A percentile compares a stretch with the other conserved stretches of the same genome.
phyloP scores from a whole-genome alignment of 2,888 invertebrate genomes.

The Autographa gamma region DNA sequence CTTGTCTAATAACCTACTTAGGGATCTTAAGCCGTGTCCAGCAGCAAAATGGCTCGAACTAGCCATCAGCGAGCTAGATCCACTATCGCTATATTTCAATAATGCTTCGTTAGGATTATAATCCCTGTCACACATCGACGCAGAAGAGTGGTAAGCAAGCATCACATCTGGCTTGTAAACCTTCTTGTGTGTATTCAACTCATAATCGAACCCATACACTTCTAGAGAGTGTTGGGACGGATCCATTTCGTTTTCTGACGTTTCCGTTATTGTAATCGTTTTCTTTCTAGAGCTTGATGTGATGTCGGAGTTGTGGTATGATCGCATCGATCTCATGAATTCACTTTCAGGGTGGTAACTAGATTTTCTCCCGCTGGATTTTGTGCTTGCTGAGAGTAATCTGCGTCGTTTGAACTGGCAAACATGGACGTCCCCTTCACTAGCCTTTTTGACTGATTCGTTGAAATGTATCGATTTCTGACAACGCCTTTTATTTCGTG shows the following conservation, averaged over 20 bases:
- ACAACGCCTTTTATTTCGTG: constrained; percentile 65
- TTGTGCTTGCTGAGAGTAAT: constrained; percentile 57
- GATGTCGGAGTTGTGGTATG: neutral
- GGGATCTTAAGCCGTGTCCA: neutral
- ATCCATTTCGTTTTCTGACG: constrained; percentile 14
- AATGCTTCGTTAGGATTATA: neutral
- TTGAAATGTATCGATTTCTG: constrained; percentile 51
- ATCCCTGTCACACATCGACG: constrained; percentile 27
- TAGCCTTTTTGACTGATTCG: neutral
- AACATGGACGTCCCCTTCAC: constrained; percentile 35
- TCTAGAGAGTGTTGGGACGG: constrained; percentile 66
- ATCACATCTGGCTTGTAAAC: constrained; percentile 8
- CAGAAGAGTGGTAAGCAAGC: constrained; percentile 49
- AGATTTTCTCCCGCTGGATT: constrained; percentile 37
- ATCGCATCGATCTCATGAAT: constrained; percentile 7
- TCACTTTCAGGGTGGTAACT: constrained; percentile 13
- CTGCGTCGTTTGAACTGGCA: constrained; percentile 65
- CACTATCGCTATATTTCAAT: constrained; percentile 6
- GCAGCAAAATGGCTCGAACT: neutral
- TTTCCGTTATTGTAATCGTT: constrained; percentile 1
- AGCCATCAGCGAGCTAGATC: neutral
- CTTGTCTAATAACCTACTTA: neutral
- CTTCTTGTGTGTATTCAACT: constrained; percentile 29
- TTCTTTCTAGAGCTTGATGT: neutral
- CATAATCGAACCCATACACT: constrained; percentile 67